A percentile compares a stretch with the other conserved stretches of the same genome.
These are phyloP conservation scores for Calameuta idolon DNA, from an alignment of 2,888 invertebrate genomes.

Conservation along the genomic window DNA sequence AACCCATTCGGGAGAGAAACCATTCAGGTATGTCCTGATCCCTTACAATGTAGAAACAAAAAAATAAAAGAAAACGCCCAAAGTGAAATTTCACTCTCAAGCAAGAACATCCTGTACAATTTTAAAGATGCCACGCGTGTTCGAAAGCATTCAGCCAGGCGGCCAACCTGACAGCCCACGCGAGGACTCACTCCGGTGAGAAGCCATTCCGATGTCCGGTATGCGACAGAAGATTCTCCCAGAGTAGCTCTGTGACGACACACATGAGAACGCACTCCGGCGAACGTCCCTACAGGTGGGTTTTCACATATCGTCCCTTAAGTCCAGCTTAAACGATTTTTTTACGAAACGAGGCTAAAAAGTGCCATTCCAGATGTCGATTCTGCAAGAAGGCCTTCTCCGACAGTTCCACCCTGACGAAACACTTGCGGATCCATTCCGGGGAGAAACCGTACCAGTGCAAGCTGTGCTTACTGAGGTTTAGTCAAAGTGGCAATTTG, in stretches of 20 bases:
- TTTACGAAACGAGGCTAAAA: neutral
- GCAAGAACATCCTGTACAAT: neutral
- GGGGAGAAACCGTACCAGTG: slow-evolving; percentile 99
- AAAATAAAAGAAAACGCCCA: neutral
- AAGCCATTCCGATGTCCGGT: slow-evolving; percentile 98
- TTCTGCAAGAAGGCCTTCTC: slow-evolving; percentile 99
- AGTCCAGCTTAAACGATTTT: neutral
- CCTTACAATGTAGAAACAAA: neutral
- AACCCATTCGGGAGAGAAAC: slow-evolving; percentile 96
- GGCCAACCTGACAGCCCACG: slow-evolving; percentile 97
- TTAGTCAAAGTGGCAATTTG: slow-evolving; percentile 98
- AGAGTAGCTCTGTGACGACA: slow-evolving; percentile 94
- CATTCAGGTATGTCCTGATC: slow-evolving; percentile 73
- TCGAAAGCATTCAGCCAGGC: slow-evolving; percentile 98
- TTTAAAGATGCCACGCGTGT: slow-evolving; percentile 83
- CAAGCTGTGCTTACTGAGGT: slow-evolving; percentile 93
- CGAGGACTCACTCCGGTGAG: slow-evolving; percentile 95
- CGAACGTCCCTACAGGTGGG: slow-evolving; percentile 91
- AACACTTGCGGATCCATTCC: slow-evolving; percentile 91
- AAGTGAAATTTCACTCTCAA: neutral
- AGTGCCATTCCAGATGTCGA: slow-evolving; percentile 76
- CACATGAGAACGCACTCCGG: slow-evolving; percentile 99
- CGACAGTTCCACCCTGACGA: slow-evolving; percentile 97
- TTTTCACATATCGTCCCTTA: slow-evolving; percentile 19
- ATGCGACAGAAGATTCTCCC: slow-evolving; percentile 96